phyloP scores from a whole-genome alignment of 2,888 invertebrate genomes.

The Leucoptera coffeella region DNA sequence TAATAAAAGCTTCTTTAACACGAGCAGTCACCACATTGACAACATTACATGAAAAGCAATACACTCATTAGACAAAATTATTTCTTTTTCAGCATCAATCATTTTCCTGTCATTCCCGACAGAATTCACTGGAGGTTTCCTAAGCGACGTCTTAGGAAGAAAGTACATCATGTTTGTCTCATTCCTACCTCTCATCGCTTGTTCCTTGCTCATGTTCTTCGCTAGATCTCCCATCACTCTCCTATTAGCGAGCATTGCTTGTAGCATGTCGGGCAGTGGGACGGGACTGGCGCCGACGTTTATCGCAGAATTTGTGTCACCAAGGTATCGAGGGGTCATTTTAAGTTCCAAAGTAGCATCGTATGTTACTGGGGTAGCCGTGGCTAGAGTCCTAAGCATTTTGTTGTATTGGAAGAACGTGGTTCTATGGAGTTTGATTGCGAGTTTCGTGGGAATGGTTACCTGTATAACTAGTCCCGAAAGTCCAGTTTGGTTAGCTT shows the following conservation, averaged over 20 bases:
- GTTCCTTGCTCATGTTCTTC: background rate
- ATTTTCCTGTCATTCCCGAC: too few relatives aligned
- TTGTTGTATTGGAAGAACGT: background rate
- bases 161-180: background rate
- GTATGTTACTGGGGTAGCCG: background rate
- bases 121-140: too few relatives aligned
- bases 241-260: background rate
- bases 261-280: background rate
- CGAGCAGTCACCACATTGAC: too few relatives aligned
- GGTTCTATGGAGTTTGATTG: too few relatives aligned
- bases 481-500: conserved; percentile 1
- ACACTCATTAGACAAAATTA: too few relatives aligned
- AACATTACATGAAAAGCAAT: too few relatives aligned
- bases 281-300: background rate
- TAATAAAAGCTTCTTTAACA: too few relatives aligned
- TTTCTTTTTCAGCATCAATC: too few relatives aligned
- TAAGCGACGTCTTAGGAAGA: too few relatives aligned
- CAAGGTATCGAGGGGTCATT: background rate
- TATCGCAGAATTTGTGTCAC: background rate
- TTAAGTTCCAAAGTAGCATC: background rate
- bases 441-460: background rate
- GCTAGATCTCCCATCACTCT: background rate
- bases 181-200: background rate
- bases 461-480: background rate
- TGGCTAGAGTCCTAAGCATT: background rate